Percentiles rank a stretch among this genome's conserved stretches.
phyloP scores from a whole-genome alignment of 2,113 vertebrate species.

The Cyprinodon brontotheroides region DNA sequence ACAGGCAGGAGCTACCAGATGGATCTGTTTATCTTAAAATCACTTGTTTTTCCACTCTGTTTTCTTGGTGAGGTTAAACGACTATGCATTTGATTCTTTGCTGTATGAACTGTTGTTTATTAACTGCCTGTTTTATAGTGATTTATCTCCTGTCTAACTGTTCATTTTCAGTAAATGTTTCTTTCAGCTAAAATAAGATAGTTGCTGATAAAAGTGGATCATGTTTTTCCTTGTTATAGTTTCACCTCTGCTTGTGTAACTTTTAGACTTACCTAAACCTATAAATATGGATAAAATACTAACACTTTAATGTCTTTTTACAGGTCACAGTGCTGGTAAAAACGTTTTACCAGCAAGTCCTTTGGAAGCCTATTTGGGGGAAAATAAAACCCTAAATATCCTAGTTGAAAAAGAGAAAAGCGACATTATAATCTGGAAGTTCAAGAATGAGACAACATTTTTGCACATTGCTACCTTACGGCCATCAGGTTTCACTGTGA shows the following conservation, averaged over 20 bases:
- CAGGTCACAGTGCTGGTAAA: constrained; percentile 18
- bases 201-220: neutral
- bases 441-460: rapidly evolving
- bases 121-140: neutral
- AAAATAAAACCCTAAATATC: constrained; percentile 16
- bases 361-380: constrained; percentile 15
- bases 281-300: neutral
- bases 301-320: neutral
- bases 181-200: neutral
- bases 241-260: neutral
- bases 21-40: constrained; percentile 24
- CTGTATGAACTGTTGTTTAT: neutral
- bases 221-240: neutral
- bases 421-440: neutral
- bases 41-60: constrained; percentile 34
- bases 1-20: constrained; percentile 10
- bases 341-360: constrained; percentile 20
- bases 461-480: rapidly evolving
- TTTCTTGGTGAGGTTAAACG: constrained; percentile 22
- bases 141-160: no score
- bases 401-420: rapidly evolving
- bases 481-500: rapidly evolving
- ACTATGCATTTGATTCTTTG: neutral
- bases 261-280: neutral
- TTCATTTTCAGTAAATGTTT: neutral